Percentiles rank a stretch among this genome's conserved stretches.
Evolutionary conservation across 1,140 invertebrate genomes (phyloP).

Genomic region (Zaprionus ornatus): DNA sequence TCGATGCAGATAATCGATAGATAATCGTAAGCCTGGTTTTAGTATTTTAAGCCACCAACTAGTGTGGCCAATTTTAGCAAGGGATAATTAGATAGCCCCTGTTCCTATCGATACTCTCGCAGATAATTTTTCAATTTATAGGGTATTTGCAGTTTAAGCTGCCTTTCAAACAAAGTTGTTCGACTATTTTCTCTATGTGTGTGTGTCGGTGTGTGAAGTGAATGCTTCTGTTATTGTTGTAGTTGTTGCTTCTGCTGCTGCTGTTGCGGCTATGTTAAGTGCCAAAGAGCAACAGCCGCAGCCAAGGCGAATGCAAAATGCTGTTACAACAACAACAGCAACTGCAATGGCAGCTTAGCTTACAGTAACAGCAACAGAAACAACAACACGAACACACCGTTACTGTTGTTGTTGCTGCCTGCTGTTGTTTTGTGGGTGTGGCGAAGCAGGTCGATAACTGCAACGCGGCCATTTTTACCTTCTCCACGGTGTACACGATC

Average conservation of each 20-base stretch:
- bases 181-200: slow-evolving; percentile 22
- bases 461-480: slow-evolving; percentile 46
- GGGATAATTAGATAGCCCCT: neutral
- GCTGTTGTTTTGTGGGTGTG: slow-evolving; percentile 45
- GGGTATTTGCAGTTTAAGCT: slow-evolving; percentile 19
- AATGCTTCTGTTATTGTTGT: slow-evolving; percentile 44
- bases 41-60: neutral
- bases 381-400: neutral
- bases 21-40: neutral
- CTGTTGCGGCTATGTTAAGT: slow-evolving; percentile 65
- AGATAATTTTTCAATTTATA: neutral
- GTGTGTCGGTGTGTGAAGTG: slow-evolving; percentile 32
- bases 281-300: slow-evolving; percentile 81
- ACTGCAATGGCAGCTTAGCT: slow-evolving; percentile 32
- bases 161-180: neutral
- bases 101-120: neutral
- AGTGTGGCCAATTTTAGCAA: neutral
- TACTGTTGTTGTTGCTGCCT: slow-evolving; percentile 18
- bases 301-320: slow-evolving; percentile 76
- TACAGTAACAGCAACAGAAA: slow-evolving; percentile 16
- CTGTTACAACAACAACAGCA: slow-evolving; percentile 48
- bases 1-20: neutral
- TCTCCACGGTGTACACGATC: slow-evolving; percentile 59
- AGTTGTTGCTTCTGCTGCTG: slow-evolving; percentile 29
- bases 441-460: slow-evolving; percentile 48